Conservation (phyloP, 2,113 vertebrate species). For the Alosa alosa region DNA sequence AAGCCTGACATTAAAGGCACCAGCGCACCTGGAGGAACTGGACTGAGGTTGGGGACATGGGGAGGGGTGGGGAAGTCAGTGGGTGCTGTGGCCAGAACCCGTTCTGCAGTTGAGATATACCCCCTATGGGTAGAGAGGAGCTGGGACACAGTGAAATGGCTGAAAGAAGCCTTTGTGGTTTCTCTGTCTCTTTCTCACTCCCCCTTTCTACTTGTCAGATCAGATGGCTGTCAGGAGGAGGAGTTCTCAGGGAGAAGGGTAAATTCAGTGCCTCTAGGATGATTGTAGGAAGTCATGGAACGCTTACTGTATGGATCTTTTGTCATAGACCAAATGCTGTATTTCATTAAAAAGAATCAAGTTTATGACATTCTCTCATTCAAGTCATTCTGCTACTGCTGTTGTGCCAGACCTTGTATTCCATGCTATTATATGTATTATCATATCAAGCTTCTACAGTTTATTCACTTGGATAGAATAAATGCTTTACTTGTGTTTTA, state of each 20-base stretch:
- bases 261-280: not conserved
- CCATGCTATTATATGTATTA: conserved; percentile 5
- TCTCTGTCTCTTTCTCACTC: not conserved
- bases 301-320: not conserved
- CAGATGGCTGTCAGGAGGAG: not conserved
- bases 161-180: not conserved
- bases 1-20: conserved; percentile 43
- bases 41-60: not conserved
- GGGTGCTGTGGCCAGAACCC: conserved; percentile 17
- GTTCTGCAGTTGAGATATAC: conserved; percentile 7
- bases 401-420: not conserved
- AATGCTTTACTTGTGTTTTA: conserved; percentile 32
- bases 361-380: conserved; percentile 34
- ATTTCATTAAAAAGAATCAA: not conserved
- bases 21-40: conserved; percentile 12
- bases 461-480: conserved; percentile 48
- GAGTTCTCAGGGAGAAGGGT: not conserved
- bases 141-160: not conserved
- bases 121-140: conserved; percentile 24
- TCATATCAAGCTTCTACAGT: conserved; percentile 32
- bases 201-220: not conserved
- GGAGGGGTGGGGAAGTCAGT: conserved; percentile 5
- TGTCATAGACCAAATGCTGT: conserved; percentile 3
- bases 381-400: conserved; percentile 18
- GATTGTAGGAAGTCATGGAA: not conserved